Evolutionary conservation across 23 tunicate genomes (phyloP).

Genomic region (Phallusia fumigata): DNA sequence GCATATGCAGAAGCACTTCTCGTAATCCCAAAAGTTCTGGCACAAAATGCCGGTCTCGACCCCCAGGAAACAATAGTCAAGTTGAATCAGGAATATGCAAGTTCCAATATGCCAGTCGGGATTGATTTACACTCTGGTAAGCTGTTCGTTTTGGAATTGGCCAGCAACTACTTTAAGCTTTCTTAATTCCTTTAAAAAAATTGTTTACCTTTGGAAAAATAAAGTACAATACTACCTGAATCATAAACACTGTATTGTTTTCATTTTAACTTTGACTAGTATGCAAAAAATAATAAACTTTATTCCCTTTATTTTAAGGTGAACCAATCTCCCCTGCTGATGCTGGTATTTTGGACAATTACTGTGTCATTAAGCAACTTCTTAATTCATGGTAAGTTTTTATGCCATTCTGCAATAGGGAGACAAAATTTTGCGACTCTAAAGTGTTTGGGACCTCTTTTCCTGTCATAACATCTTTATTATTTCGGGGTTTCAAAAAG

Average conservation of each 20-base stretch:
- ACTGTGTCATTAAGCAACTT: constrained; percentile 94
- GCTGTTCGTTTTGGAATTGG: constrained; percentile 84
- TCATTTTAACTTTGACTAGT: no score
- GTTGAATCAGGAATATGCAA: constrained; percentile 79
- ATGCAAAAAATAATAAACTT: no score
- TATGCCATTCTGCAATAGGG: no score
- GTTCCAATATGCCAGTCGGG: constrained; percentile 76
- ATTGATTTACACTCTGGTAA: constrained; percentile 90
- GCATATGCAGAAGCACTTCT: constrained; percentile 98
- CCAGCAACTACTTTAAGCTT: constrained; percentile 66
- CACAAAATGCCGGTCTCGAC: constrained; percentile 97
- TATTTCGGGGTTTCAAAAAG: no score
- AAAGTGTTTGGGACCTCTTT: no score
- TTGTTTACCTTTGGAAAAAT: background rate
- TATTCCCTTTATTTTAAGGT: constrained; percentile 58
- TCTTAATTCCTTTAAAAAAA: background rate
- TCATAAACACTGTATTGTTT: no score
- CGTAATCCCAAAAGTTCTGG: constrained; percentile 89
- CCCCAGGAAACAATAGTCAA: constrained; percentile 94
- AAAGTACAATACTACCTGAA: background rate
- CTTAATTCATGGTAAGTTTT: constrained; percentile 95
- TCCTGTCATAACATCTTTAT: no score
- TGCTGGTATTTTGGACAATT: constrained; percentile 93
- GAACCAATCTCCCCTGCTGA: constrained; percentile 84
- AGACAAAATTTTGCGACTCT: background rate